Evolutionary conservation across 2,888 invertebrate genomes (phyloP).

Genomic region (Phengaris arion): DNA sequence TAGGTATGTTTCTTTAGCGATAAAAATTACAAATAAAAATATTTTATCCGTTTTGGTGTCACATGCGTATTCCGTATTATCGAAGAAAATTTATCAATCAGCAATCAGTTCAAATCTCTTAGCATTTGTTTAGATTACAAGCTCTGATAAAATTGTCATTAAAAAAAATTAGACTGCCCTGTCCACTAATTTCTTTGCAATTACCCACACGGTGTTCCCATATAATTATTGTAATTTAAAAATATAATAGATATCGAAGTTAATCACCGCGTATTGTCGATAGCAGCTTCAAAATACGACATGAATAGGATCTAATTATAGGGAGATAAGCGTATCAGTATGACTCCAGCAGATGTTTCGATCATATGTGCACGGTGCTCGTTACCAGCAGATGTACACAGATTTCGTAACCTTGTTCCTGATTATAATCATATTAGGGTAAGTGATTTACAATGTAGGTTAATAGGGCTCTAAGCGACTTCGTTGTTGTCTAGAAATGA

Average conservation of each 20-base stretch:
- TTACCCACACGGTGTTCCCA: not conserved
- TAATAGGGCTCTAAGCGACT: not conserved
- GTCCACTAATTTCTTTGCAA: not conserved
- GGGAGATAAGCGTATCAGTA: constrained; percentile 62
- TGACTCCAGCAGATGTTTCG: constrained; percentile 63
- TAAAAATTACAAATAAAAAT: too few relatives aligned
- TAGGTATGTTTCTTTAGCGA: too few relatives aligned
- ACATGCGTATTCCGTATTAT: too few relatives aligned
- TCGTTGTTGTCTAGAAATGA: not conserved
- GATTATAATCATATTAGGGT: not conserved
- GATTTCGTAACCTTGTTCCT: constrained; percentile 29
- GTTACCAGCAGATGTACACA: constrained; percentile 59
- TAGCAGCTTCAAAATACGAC: constrained; percentile 54
- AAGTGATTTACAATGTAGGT: not conserved
- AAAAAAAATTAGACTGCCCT: too few relatives aligned
- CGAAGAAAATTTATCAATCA: too few relatives aligned
- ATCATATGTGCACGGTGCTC: constrained; percentile 45
- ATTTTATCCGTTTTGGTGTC: too few relatives aligned
- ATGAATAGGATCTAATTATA: constrained; percentile 73
- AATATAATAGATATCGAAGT: not conserved
- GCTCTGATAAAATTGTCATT: too few relatives aligned
- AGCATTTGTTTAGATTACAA: too few relatives aligned
- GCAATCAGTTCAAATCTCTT: too few relatives aligned
- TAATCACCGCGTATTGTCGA: constrained; percentile 40
- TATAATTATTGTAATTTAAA: not conserved